Evolutionary conservation across 1,140 invertebrate species (phyloP).

Genomic region (Eriosoma lanigerum): DNA sequence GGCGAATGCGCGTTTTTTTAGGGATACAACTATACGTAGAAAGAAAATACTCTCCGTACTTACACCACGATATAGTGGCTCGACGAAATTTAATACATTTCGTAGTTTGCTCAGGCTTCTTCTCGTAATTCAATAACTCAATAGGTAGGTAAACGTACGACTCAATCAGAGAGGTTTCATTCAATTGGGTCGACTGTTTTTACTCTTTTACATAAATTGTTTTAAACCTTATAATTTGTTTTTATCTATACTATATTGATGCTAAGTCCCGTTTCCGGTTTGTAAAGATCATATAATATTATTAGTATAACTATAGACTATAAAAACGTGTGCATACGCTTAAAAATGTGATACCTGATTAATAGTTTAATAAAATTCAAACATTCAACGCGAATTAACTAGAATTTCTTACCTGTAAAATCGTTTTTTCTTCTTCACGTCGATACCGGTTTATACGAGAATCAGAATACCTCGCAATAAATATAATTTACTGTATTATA

Average conservation of each 20-base stretch:
- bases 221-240: conserved; percentile 1
- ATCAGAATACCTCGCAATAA: no score
- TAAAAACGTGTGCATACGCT: no score
- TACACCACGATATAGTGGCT: neutral
- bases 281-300: neutral
- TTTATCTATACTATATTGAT: neutral
- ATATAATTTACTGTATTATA: no score
- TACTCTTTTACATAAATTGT: neutral
- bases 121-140: conserved; percentile 40
- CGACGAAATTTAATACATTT: conserved; percentile 45
- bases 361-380: no score
- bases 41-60: neutral
- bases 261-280: neutral
- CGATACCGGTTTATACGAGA: no score
- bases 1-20: no score
- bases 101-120: conserved; percentile 44
- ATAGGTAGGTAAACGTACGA: conserved; percentile 35
- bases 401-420: no score
- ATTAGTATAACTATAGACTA: neutral
- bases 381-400: no score
- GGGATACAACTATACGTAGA: neutral
- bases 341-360: no score
- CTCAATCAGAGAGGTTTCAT: conserved; percentile 42
- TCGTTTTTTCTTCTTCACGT: no score
- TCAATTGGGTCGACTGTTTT: conserved; percentile 31